Percentiles rank a stretch among this genome's conserved stretches.
phyloP scores from a whole-genome alignment of 2,888 invertebrate species.

The Ecliptopera silaceata region DNA sequence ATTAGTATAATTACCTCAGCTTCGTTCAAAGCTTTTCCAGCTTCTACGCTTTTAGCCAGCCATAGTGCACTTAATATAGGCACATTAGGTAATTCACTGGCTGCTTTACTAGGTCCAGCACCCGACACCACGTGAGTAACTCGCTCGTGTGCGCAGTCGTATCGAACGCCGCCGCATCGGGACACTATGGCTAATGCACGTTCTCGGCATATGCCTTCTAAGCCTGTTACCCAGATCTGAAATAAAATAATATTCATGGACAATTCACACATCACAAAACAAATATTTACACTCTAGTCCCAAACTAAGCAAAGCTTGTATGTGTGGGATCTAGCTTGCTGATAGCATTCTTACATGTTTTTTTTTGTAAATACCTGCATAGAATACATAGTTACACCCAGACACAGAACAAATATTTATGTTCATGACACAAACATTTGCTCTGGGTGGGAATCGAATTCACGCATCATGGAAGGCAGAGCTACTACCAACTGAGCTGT shows the following conservation, averaged over 20 bases:
- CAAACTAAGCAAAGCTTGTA: too few species aligned
- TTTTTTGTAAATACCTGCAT: too few species aligned
- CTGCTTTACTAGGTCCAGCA: slow-evolving; percentile 44
- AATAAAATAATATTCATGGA: neutral
- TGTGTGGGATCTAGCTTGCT: too few species aligned
- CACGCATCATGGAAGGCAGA: too few species aligned
- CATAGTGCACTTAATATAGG: slow-evolving; percentile 87
- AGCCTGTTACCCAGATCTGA: slow-evolving; percentile 69
- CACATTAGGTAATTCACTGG: slow-evolving; percentile 67
- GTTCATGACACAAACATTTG: too few species aligned
- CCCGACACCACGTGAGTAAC: slow-evolving; percentile 91
- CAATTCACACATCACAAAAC: neutral
- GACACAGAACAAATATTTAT: too few species aligned
- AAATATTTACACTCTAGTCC: too few species aligned
- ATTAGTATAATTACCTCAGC: slow-evolving; percentile 45
- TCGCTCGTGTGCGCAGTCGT: slow-evolving; percentile 88
- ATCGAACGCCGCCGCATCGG: slow-evolving; percentile 91
- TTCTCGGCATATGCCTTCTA: slow-evolving; percentile 64
- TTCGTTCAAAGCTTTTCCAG: slow-evolving; percentile 56
- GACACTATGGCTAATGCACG: slow-evolving; percentile 64
- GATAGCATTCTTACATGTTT: too few species aligned
- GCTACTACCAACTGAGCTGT: too few species aligned
- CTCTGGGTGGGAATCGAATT: too few species aligned
- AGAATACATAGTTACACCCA: too few species aligned
- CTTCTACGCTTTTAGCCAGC: slow-evolving; percentile 88